Evolutionary conservation across 2,113 vertebrate genomes (phyloP).

Genomic region (Oryzias curvinotus): DNA sequence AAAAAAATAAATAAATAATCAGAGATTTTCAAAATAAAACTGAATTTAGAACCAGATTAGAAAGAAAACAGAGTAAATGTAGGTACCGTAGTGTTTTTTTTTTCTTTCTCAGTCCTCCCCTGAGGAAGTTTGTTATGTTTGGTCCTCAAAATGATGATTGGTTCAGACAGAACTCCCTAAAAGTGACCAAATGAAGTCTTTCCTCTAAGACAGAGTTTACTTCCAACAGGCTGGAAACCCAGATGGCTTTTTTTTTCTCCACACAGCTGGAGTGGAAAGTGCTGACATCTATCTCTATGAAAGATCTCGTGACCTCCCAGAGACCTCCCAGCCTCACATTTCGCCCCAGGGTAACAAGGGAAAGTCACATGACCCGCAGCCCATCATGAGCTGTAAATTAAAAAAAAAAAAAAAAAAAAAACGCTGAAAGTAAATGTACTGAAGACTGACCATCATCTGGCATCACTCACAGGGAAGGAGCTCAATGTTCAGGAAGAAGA

Average conservation of each 20-base stretch:
- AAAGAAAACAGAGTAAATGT: too few relatives aligned
- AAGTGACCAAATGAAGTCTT: conserved; percentile 21
- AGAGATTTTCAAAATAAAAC: too few relatives aligned
- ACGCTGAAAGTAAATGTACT: not conserved
- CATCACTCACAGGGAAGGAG: conserved; percentile 1
- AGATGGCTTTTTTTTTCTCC: conserved; percentile 47
- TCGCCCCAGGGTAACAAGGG: conserved; percentile 28
- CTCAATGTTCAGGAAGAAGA: conserved; percentile 3
- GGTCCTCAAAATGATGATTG: conserved; percentile 21
- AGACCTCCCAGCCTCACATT: conserved; percentile 23
- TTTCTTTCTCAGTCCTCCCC: not conserved
- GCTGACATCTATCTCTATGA: conserved; percentile 29
- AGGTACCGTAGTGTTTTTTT: too few relatives aligned
- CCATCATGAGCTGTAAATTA: not conserved
- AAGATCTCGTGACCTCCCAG: conserved; percentile 21
- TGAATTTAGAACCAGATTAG: too few relatives aligned
- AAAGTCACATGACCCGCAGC: conserved; percentile 8
- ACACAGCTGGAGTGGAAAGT: conserved; percentile 52
- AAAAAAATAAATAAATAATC: too few relatives aligned
- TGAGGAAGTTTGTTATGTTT: not conserved
- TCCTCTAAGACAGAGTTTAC: conserved; percentile 47
- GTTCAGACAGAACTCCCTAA: conserved; percentile 16
- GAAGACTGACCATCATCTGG: conserved; percentile 1
- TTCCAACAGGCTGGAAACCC: not conserved
- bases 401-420: not conserved